Evolutionary conservation across 2,888 invertebrate genomes (phyloP).

Genomic region (Herminia tarsipennalis): DNA sequence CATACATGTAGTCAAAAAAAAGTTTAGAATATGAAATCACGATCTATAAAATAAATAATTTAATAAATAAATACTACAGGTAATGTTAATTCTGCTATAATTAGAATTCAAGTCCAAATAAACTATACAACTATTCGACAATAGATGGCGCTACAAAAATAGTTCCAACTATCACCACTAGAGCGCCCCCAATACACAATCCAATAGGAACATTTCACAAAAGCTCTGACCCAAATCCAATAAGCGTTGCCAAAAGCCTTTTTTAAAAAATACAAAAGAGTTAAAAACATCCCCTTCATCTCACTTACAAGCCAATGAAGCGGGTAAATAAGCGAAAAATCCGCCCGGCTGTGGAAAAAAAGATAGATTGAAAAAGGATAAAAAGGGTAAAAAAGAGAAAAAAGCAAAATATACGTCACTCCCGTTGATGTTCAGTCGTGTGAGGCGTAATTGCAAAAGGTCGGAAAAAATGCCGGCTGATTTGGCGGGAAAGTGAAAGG

Average conservation of each 20-base stretch:
- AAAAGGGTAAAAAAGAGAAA: slow-evolving; percentile 56
- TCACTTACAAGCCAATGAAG: slow-evolving; percentile 85
- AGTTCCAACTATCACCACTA: slow-evolving; percentile 47
- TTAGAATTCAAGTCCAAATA: too few species aligned
- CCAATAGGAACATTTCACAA: slow-evolving; percentile 45
- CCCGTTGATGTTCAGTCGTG: slow-evolving; percentile 71
- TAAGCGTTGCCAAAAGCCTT: slow-evolving; percentile 52
- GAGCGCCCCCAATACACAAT: slow-evolving; percentile 33
- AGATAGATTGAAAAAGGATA: slow-evolving; percentile 72
- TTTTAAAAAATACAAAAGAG: slow-evolving; percentile 62
- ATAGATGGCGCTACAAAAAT: slow-evolving; percentile 53
- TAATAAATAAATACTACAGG: too few species aligned
- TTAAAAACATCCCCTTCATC: slow-evolving; percentile 66
- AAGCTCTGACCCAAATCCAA: slow-evolving; percentile 68
- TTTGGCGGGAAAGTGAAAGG: slow-evolving; percentile 36
- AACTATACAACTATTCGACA: slow-evolving; percentile 46
- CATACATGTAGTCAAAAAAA: too few species aligned
- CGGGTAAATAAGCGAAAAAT: slow-evolving; percentile 84
- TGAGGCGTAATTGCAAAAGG: slow-evolving; percentile 73
- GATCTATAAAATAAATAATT: too few species aligned
- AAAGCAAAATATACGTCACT: slow-evolving; percentile 67
- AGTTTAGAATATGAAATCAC: too few species aligned
- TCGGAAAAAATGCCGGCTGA: slow-evolving; percentile 62
- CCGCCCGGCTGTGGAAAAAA: slow-evolving; percentile 79
- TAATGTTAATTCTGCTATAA: too few species aligned